Base-by-base conservation (phyloP, 1,140 invertebrate genomes). In the Anagrus nilaparvatae region DNA sequence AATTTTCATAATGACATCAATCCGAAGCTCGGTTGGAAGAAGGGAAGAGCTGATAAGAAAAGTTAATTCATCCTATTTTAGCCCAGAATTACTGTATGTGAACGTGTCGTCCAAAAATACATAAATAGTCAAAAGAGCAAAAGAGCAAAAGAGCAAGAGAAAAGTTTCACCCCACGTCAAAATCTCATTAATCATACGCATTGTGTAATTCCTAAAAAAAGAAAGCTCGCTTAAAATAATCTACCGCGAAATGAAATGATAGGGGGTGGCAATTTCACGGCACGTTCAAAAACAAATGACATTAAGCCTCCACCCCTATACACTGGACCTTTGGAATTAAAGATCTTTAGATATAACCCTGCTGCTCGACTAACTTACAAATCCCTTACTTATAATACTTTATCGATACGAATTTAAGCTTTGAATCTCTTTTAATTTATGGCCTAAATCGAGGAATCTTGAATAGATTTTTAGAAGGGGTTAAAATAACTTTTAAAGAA, bases 221-320 rank as follows among this genome's bases (percentile, higher is more conserved):
- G 31, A 42, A 42, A 44, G 50, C 48, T 32, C 57, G 58, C 55
- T 61, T 59, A 58, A 60, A 63, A 63, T 61, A 61, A 63, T 60
- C 60, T 61, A 53, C 52, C 47, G 49, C 60, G 60, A 63, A 67
- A 67, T 65, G 56, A 65, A 65, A 66, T 68, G 62, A 65, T 55
- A 55, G 54, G 49, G n/a, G n/a, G n/a, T 61, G 61, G 60, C 61
- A 66, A 68, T 66, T 67, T 64, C 58, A 59, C 44, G 40, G 27
- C 40, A 37, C 36, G 48, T 40, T 47, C 31, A 43, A 41, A 40
- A 54, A 59, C 60, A 61, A 63, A 63, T 63, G 58, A 63, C 57
- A 55, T n/a, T n/a, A 48, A 51, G 48, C n/a, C n/a, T 7, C 32
- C 48, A 50, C 51, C 51, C 53, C 52, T 50, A n/a, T n/a, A 48